A percentile compares a stretch with the other conserved stretches of the same genome.
These are phyloP conservation scores for Zaprionus ghesquierei DNA, from an alignment of 1,140 invertebrate genomes.

Conservation along the genomic window DNA sequence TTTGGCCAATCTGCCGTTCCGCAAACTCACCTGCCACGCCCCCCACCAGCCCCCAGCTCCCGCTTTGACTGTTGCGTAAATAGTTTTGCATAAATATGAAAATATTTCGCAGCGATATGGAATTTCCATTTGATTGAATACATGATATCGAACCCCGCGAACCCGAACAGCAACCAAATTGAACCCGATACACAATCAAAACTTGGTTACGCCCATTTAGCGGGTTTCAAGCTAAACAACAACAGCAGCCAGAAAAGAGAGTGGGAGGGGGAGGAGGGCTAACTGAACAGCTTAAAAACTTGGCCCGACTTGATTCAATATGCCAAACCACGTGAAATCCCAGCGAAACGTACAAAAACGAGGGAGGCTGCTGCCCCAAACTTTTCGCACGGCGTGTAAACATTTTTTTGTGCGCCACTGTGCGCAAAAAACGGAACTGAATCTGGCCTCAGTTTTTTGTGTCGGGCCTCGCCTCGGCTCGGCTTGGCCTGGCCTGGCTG, in stretches of 20 bases:
- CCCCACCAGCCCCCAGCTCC: not conserved
- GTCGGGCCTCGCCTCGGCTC: not conserved
- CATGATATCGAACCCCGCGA: not conserved
- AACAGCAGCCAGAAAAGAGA: not conserved
- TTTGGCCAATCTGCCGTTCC: constrained; percentile 10
- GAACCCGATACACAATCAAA: constrained; percentile 16
- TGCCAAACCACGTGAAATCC: constrained; percentile 59
- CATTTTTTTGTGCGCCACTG: constrained; percentile 24
- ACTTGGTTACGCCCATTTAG: constrained; percentile 46
- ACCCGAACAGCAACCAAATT: not conserved
- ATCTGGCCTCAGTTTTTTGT: not conserved
- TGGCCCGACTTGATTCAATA: constrained; percentile 61
- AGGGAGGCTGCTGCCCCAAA: not conserved
- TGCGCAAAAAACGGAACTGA: not conserved
- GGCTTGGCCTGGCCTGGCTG: not conserved
- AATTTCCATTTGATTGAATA: constrained; percentile 78
- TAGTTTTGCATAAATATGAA: constrained; percentile 75
- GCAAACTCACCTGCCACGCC: not conserved
- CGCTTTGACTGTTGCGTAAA: constrained; percentile 41
- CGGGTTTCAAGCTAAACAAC: constrained; percentile 67
- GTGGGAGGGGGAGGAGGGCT: not conserved
- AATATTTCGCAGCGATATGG: constrained; percentile 76
- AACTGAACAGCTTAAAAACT: constrained; percentile 36
- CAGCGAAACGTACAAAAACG: constrained; percentile 26
- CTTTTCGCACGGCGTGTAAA: constrained; percentile 21